Conservation (phyloP, 2,113 vertebrate species). For the Austrofundulus limnaeus region DNA sequence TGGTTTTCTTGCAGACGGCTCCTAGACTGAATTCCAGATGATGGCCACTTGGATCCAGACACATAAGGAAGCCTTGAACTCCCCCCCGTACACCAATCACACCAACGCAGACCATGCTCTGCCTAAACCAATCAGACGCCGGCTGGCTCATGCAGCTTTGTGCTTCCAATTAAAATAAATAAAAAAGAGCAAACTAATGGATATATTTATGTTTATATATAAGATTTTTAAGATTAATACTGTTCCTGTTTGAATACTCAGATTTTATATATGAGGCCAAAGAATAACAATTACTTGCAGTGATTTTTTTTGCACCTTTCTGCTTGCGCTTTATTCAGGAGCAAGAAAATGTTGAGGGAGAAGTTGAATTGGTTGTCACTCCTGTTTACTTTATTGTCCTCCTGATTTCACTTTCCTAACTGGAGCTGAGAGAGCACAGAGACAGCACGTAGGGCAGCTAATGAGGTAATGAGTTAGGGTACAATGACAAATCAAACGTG, state of each 20-base stretch:
- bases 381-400: conserved; percentile 2
- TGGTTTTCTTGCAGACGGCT: conserved; percentile 82
- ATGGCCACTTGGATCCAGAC: too few relatives aligned
- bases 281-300: conserved; percentile 71
- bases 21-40: conserved; percentile 97
- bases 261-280: conserved; percentile 78
- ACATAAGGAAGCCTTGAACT: conserved; percentile 39
- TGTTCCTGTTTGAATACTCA: conserved; percentile 74
- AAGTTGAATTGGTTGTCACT: conserved; percentile 12
- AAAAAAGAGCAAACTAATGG: conserved; percentile 69
- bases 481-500: background rate
- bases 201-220: conserved; percentile 81
- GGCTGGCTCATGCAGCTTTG: conserved; percentile 65
- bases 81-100: conserved; percentile 63
- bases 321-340: conserved; percentile 64
- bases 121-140: conserved; percentile 71
- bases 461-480: conserved; percentile 1
- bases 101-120: conserved; percentile 57
- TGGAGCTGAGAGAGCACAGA: conserved; percentile 3
- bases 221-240: conserved; percentile 79
- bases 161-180: conserved; percentile 77
- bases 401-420: conserved; percentile 20
- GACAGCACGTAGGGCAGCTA: conserved; percentile 42
- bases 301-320: conserved; percentile 59
- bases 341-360: conserved; percentile 49